Evolutionary conservation across 2,797 vertebrate genomes (phyloP).

Genomic region (Myripristis jacobus): DNA sequence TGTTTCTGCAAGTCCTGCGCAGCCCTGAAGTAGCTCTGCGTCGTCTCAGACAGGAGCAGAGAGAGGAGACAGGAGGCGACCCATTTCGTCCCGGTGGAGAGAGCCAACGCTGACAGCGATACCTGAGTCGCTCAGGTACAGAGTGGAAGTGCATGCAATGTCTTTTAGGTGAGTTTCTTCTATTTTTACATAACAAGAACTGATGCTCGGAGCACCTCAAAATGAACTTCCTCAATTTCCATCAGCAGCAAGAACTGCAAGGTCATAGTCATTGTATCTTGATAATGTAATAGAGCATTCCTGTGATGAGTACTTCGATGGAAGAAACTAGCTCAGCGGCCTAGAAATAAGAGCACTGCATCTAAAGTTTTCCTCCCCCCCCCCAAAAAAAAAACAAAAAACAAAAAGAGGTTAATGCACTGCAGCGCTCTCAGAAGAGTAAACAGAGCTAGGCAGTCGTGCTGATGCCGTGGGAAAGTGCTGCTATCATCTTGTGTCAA

Average conservation of each 20-base stretch:
- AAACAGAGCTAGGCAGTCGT: slow-evolving; percentile 31
- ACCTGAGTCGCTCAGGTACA: background rate
- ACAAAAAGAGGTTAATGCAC: background rate
- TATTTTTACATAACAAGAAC: background rate
- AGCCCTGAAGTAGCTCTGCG: slow-evolving; percentile 8
- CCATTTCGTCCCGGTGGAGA: slow-evolving; percentile 24
- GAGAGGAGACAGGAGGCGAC: slow-evolving; percentile 6
- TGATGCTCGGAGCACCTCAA: background rate
- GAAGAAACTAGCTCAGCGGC: no score
- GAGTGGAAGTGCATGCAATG: slow-evolving; percentile 42
- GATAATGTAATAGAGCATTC: background rate
- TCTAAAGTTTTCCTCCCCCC: no score
- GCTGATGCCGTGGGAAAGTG: background rate
- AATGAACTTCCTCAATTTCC: no score
- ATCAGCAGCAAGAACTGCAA: background rate
- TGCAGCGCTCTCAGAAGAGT: slow-evolving; percentile 6
- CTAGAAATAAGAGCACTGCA: no score
- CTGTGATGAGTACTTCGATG: background rate
- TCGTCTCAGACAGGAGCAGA: background rate
- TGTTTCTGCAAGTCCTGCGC: slow-evolving; percentile 22
- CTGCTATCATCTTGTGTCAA: background rate
- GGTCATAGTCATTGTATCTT: background rate
- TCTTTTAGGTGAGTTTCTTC: slow-evolving; percentile 59
- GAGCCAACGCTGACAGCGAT: slow-evolving; percentile 1
- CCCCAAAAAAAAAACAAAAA: background rate